Percentiles rank a stretch among this genome's conserved stretches.
Evolutionary conservation across 2,888 invertebrate genomes (phyloP).

Genomic region (Incurvaria masculella): DNA sequence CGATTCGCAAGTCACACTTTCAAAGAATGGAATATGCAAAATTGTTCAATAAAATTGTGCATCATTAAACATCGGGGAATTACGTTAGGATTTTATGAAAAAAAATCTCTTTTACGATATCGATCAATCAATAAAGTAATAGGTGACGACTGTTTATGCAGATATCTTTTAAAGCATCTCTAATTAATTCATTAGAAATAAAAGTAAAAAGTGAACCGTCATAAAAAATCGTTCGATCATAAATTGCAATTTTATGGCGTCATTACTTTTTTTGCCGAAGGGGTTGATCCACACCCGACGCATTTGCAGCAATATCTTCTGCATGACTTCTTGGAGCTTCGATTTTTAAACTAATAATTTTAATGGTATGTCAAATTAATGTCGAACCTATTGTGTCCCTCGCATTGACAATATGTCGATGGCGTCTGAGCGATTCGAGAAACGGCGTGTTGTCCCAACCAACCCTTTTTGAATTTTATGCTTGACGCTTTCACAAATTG

Average conservation of each 20-base stretch:
- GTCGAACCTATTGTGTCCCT: conserved; percentile 40
- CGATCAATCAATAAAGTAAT: conserved; percentile 38
- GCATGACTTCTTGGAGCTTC: conserved; percentile 33
- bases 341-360: conserved; percentile 50
- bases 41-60: conserved; percentile 25
- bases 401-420: conserved; percentile 51
- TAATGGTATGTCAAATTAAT: conserved; percentile 55
- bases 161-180: conserved; percentile 25
- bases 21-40: conserved; percentile 23
- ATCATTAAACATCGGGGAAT: conserved; percentile 30
- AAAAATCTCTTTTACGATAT: conserved; percentile 32
- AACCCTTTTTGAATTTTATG: conserved; percentile 50
- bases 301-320: conserved; percentile 42
- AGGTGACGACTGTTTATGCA: conserved; percentile 30
- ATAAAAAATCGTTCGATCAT: conserved; percentile 25
- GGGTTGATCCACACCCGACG: conserved; percentile 23
- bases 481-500: conserved; percentile 44
- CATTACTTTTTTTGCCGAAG: conserved; percentile 19
- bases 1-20: not conserved
- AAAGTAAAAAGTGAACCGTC: conserved; percentile 11
- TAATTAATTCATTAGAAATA: conserved; percentile 44
- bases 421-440: conserved; percentile 31
- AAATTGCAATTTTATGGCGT: conserved; percentile 39
- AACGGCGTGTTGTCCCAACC: conserved; percentile 31
- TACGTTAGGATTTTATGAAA: conserved; percentile 18